Conservation (phyloP, 2,113 vertebrate species). For the Rhadina sibilatrix region DNA sequence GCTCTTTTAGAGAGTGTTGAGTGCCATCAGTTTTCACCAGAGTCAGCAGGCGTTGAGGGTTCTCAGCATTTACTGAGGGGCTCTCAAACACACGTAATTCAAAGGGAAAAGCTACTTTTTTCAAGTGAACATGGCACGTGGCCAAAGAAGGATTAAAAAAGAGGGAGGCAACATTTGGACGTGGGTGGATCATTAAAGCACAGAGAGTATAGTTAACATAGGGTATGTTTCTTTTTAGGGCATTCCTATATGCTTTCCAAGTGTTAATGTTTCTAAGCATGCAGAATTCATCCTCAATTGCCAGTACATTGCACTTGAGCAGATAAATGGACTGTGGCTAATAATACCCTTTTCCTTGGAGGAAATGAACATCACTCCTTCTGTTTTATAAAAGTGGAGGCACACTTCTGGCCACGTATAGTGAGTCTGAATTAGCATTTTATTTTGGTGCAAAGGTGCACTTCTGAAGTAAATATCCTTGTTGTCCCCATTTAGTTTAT, state of each 20-base stretch:
- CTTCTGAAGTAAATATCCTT: not conserved
- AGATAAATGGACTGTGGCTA: slow-evolving; percentile 1
- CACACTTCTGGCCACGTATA: not conserved
- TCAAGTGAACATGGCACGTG: not conserved
- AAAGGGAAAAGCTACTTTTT: slow-evolving; percentile 25
- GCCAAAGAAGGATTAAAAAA: slow-evolving; percentile 44
- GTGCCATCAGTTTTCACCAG: slow-evolving; percentile 40
- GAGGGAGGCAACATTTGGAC: slow-evolving; percentile 41
- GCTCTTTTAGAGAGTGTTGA: slow-evolving; percentile 1
- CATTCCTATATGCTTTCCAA: slow-evolving; percentile 30
- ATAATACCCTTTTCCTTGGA: not conserved
- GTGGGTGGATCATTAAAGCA: slow-evolving; percentile 57
- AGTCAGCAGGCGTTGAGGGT: slow-evolving; percentile 40
- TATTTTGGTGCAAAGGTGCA: not conserved
- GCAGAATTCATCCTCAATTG: not conserved
- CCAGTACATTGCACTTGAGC: not conserved
- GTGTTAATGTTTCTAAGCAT: slow-evolving; percentile 30
- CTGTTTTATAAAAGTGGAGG: not conserved
- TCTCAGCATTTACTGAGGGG: slow-evolving; percentile 11
- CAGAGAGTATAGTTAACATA: slow-evolving; percentile 45
- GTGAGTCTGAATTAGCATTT: not conserved
- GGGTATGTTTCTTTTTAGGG: slow-evolving; percentile 46
- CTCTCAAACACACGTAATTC: slow-evolving; percentile 3
- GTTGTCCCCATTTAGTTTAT: not conserved
- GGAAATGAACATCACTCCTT: not conserved